Percentiles rank a stretch among this genome's conserved stretches.
phyloP scores from a whole-genome alignment of 2,797 vertebrate species.

The Gephyroberyx darwinii region DNA sequence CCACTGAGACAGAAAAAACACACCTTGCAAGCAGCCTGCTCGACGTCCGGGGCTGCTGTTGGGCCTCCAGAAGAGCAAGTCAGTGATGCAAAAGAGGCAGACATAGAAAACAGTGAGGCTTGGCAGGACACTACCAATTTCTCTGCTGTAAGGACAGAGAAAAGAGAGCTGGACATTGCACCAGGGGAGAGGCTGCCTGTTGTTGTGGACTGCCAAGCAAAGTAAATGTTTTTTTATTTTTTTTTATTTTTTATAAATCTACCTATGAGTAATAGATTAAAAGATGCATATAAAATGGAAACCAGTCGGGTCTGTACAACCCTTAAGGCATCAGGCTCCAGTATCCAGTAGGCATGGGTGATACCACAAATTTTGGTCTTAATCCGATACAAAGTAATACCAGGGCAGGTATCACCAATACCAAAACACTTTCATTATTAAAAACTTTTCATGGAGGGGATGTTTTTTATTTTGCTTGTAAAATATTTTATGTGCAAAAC shows the following conservation, averaged over 20 bases:
- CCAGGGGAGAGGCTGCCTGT: constrained; percentile 75
- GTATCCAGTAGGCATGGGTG: no score
- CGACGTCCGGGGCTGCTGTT: neutral
- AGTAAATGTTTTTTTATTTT: constrained; percentile 64
- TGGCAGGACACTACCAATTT: neutral
- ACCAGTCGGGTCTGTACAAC: no score
- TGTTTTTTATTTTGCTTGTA: no score
- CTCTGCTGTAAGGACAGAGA: constrained; percentile 29
- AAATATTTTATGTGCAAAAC: no score
- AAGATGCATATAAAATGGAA: constrained; percentile 10
- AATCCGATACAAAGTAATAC: no score
- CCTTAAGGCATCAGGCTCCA: neutral
- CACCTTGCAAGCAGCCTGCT: constrained; percentile 1
- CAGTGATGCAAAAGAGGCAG: constrained; percentile 9
- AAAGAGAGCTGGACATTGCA: constrained; percentile 64
- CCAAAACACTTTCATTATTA: no score
- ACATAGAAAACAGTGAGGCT: constrained; percentile 11
- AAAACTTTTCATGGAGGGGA: no score
- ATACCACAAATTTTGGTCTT: no score
- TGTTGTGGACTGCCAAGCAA: constrained; percentile 72
- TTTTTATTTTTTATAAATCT: no score
- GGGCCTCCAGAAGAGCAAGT: constrained; percentile 31
- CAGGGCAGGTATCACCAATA: no score
- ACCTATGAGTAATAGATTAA: constrained; percentile 1
- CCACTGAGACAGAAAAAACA: constrained; percentile 14